Evolutionary conservation across 1,140 invertebrate genomes (phyloP).

Genomic region (Drosophila ogumai): DNA sequence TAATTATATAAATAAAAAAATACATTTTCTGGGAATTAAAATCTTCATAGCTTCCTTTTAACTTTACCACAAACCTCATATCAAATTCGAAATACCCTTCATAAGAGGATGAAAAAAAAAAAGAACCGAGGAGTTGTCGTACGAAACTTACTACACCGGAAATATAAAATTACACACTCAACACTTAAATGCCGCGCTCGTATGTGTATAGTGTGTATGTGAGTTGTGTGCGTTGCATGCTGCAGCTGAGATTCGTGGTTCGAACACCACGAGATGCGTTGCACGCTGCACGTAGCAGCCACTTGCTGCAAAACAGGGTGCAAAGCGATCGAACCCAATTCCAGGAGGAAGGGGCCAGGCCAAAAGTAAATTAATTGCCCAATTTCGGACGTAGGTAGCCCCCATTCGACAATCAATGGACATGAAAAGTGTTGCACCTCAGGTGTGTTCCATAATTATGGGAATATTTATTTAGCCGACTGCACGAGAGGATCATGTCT

Average conservation of each 20-base stretch:
- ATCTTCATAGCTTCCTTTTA: too few species aligned
- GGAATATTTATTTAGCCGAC: slow-evolving; percentile 53
- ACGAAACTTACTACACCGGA: slow-evolving; percentile 81
- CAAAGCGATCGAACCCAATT: slow-evolving; percentile 69
- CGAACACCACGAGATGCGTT: slow-evolving; percentile 28
- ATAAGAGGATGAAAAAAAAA: background rate
- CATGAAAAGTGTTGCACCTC: slow-evolving; percentile 69
- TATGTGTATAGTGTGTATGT: slow-evolving; percentile 10
- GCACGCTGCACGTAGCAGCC: slow-evolving; percentile 42
- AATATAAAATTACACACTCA: slow-evolving; percentile 84
- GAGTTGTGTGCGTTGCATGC: slow-evolving; percentile 64
- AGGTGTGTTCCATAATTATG: slow-evolving; percentile 63
- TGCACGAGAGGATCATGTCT: slow-evolving; percentile 27
- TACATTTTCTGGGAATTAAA: too few species aligned
- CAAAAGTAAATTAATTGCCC: slow-evolving; percentile 74
- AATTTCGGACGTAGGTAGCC: slow-evolving; percentile 65
- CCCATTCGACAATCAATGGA: slow-evolving; percentile 41
- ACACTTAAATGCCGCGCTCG: slow-evolving; percentile 74
- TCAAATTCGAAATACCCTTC: background rate
- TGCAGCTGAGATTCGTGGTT: slow-evolving; percentile 69
- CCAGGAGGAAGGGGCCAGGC: slow-evolving; percentile 23
- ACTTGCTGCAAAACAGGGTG: slow-evolving; percentile 54
- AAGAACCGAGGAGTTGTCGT: slow-evolving; percentile 65
- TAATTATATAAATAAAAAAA: too few species aligned
- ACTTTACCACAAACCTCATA: background rate